Evolutionary conservation across 2,113 vertebrate species (phyloP), one percentile per base, ranked within the genome.

Genomic region (Gadus macrocephalus): DNA sequence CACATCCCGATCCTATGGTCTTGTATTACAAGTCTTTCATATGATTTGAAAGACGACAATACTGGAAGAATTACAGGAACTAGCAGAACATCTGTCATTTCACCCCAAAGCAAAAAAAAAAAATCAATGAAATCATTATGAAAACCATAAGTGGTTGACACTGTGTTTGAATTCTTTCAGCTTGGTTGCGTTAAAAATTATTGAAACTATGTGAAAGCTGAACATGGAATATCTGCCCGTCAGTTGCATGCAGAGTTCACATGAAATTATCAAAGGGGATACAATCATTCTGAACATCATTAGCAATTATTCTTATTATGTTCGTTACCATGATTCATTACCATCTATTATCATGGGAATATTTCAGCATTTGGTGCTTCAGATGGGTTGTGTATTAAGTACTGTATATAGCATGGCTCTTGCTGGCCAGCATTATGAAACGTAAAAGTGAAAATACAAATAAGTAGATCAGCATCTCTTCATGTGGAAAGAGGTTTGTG

Each of bases 131-230:
- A 59, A 27, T 35, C 59, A 59, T 53, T 55, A 7, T 16, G 49
- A 67, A 55, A 27, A 35, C 22, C 49, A 58, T n/a, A 25, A 55
- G 20, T 15, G 42, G 12, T 67, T 49, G 42, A 62, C 25, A 58
- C 55, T 58, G n/a, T 42, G n/a, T 38, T 19, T 2, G 11, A 16
- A 65, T 42, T 65, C 16, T 42, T 42, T n/a, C 35, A 19, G 12
- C 31, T 6, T 65, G 31, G 31, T 28, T 19, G 42, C 1, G 42
- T 49, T 49, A 12, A 49, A 49, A 49, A 49, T 14, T 69, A 78
- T 76, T 75, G 75, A 81, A 76, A 49, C 68, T 53, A 70, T 70
- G 78, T 68, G 17, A 76, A 80, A 75, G 74, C 27, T 38, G 63
- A 28, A 72, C 49, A 17, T 22, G 35, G 64, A 63, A 73, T 73